Base-by-base conservation (phyloP, 2,888 invertebrate genomes). In the Perdita meconis region DNA sequence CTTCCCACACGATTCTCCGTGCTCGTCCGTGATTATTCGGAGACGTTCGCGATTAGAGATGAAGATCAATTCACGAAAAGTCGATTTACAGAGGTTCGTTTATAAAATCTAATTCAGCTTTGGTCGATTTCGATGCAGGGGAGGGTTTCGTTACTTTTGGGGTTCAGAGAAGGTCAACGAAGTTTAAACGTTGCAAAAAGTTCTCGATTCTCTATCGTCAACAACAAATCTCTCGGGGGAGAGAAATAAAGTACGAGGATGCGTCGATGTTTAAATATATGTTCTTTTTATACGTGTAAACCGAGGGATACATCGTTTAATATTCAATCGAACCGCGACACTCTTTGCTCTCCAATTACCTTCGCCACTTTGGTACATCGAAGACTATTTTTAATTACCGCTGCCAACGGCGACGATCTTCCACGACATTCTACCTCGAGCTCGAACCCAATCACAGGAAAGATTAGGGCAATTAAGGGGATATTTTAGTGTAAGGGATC, bases 281-380 rank as follows among this genome's bases (percentile, higher is more conserved):
- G 63, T 51, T 50, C 57, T 36, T 76, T 76, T 71, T 69, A 80
- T 80, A 71, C 68, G 76, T 66, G 60, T 61, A 69, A 80, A 80
- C 71, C 59, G 80, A 81, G 59, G 40, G 79, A 59, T 78, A 75
- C 80, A 80, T 75, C 47, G 63, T 69, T 60, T 60, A 80, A 74
- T 79, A 53, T 55, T 80, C 74, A 77, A 77, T 77, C 74, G 74
- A 75, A 65, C 44, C 53, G 61, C 67, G 74, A 56, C 51, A 63
- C n/a, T 63, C 51, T 57, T 51, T 59, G 38, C 30, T n/a, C 61
- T 36, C 36, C 40, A 30, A 55, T 50, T 47, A 40, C 50, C 59
- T 42, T 30, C 44, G 55, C 59, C 59, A 47, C 34, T 19, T 71
- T 68, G 44, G 59, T 75, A 64, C 47, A 38, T 60, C 59, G 53